Conservation (phyloP, 1,140 invertebrate genomes). For the Lycorma delicatula region DNA sequence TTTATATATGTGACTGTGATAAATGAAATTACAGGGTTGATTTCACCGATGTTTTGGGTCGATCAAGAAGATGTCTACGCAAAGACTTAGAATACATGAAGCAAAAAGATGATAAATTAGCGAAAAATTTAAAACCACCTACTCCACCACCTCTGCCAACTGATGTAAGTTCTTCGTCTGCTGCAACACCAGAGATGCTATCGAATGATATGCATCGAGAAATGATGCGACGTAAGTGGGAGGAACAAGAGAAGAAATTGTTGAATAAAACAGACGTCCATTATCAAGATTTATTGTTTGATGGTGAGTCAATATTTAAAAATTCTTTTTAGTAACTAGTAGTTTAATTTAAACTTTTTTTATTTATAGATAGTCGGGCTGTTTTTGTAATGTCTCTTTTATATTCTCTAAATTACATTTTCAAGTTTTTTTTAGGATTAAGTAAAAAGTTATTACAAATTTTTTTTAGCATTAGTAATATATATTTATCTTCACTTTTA, state of each 20-base stretch:
- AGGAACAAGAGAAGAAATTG: slow-evolving; percentile 50
- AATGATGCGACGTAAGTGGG: slow-evolving; percentile 52
- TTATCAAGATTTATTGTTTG: slow-evolving; percentile 81
- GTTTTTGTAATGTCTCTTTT: too few relatives aligned
- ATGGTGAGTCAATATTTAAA: too few relatives aligned
- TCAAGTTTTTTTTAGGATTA: too few relatives aligned
- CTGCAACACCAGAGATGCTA: slow-evolving; percentile 31
- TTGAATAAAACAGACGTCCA: slow-evolving; percentile 60
- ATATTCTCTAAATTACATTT: too few relatives aligned
- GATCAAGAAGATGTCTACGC: slow-evolving; percentile 71
- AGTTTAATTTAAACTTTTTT: too few relatives aligned
- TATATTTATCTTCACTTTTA: too few relatives aligned
- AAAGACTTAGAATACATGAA: slow-evolving; percentile 64
- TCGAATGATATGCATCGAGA: slow-evolving; percentile 47
- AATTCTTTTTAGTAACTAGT: too few relatives aligned
- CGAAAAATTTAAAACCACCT: slow-evolving; percentile 24
- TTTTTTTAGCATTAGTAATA: too few relatives aligned
- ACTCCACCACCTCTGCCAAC: slow-evolving; percentile 28
- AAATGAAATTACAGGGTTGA: slow-evolving; percentile 62
- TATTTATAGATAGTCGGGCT: too few relatives aligned
- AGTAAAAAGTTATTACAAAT: too few relatives aligned
- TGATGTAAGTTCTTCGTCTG: slow-evolving; percentile 11
- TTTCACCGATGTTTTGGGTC: slow-evolving; percentile 77
- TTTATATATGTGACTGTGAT: too few relatives aligned
- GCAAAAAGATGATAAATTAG: slow-evolving; percentile 52